Conservation (phyloP, 2,888 invertebrate species). For the Orthosia cruda region DNA sequence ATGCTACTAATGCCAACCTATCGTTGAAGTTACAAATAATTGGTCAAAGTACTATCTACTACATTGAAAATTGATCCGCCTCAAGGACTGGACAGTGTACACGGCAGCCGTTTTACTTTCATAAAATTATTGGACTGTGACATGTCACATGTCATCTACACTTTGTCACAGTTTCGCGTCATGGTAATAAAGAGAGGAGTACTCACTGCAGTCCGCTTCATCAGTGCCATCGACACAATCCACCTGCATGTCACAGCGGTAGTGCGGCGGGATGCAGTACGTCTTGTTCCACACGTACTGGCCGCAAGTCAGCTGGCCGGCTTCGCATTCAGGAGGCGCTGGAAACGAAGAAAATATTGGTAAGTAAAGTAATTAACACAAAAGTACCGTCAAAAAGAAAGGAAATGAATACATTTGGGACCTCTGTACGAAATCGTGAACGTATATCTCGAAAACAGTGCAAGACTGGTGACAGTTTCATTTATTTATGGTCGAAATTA, state of each 20-base stretch:
- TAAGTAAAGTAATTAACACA: background rate
- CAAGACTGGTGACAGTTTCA: background rate
- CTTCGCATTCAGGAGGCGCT: slow-evolving; percentile 99
- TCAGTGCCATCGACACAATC: slow-evolving; percentile 99
- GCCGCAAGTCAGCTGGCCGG: slow-evolving; percentile 97
- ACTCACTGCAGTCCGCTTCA: slow-evolving; percentile 99
- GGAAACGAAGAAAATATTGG: slow-evolving; percentile 75
- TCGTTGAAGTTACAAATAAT: too few relatives aligned
- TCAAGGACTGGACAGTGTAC: too few relatives aligned
- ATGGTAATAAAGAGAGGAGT: slow-evolving; percentile 32
- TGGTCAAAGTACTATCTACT: too few relatives aligned
- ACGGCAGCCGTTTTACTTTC: too few relatives aligned
- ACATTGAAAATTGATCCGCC: too few relatives aligned
- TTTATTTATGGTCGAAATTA: background rate
- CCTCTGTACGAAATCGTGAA: too few relatives aligned
- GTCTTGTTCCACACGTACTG: slow-evolving; percentile 99
- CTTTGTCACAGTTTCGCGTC: slow-evolving; percentile 82
- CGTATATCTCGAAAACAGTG: background rate
- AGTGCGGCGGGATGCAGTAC: slow-evolving; percentile 98
- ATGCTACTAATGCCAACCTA: too few relatives aligned
- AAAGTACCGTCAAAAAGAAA: background rate
- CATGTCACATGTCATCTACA: slow-evolving; percentile 92
- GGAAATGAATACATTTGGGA: background rate
- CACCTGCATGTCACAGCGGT: slow-evolving; percentile 98
- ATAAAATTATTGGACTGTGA: too few relatives aligned